Evolutionary conservation across 2,888 invertebrate species (phyloP), one percentile per base, ranked within the genome.

Genomic region (Suillia variegata): DNA sequence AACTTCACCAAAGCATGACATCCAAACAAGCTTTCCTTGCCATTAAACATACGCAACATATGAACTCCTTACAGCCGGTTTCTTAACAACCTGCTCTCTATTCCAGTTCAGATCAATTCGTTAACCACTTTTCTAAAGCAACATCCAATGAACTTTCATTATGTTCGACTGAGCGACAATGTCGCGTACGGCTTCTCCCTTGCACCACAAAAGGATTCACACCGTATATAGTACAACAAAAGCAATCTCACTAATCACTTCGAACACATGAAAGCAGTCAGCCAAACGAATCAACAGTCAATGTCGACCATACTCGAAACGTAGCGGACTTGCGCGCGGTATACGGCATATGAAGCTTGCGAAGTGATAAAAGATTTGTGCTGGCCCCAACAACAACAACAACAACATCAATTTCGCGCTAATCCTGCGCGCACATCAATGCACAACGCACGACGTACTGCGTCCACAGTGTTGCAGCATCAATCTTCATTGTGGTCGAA

Each of bases 401-500:
- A 38, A 38, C 38, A n/a, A 17, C 54, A 55, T 48, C 47, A 55
- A 55, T 33, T 24, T n/a, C 22, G 2, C 22, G 55, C 55, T 55
- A 55, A 55, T 55, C 48, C 55, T 55, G n/a, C n/a, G n/a, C n/a
- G n/a, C n/a, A n/a, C n/a, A n/a, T n/a, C n/a, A n/a, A n/a, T n/a
- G n/a, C n/a, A n/a, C n/a, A n/a, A n/a, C n/a, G n/a, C n/a, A n/a
- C n/a, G n/a, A n/a, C n/a, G n/a, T n/a, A n/a, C n/a, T n/a, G n/a
- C n/a, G n/a, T n/a, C n/a, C n/a, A n/a, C n/a, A n/a, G n/a, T 48
- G 31, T 20, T 4, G 45, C 24, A 48, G 55, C 33, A 48, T 55
- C 55, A 55, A 55, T 55, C 55, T 55, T 55, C 55, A 55, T 55
- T 48, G 55, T 48, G 21, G 2, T 15, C 33, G 55, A 55, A 55